A percentile compares a stretch with the other conserved stretches of the same genome.
phyloP scores from a whole-genome alignment of 2,113 vertebrate genomes.

The Hirundichthys speculiger region DNA sequence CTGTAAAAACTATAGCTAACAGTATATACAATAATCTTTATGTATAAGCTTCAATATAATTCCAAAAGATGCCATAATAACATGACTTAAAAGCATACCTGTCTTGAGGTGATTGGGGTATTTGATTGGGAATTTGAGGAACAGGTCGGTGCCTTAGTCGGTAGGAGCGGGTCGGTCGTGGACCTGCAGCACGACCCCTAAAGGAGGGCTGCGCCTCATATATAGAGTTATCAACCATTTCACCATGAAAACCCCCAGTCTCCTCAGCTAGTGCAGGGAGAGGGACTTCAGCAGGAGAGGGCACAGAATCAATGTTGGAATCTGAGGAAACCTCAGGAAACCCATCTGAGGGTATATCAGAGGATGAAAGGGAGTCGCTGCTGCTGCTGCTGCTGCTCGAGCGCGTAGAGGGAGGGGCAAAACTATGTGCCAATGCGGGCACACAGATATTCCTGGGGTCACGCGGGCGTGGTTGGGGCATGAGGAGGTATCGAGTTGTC shows the following conservation, averaged over 20 bases:
- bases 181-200: constrained; percentile 46
- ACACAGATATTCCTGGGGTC: constrained; percentile 40
- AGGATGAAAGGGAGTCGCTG: constrained; percentile 52
- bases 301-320: constrained; percentile 27
- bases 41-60: too few species aligned
- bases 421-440: not conserved
- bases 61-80: not conserved
- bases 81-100: constrained; percentile 58
- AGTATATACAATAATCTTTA: too few species aligned
- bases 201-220: constrained; percentile 70
- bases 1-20: too few species aligned
- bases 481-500: not conserved
- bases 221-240: constrained; percentile 91
- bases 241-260: constrained; percentile 77
- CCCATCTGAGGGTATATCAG: constrained; percentile 59
- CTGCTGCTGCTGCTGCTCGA: constrained; percentile 51
- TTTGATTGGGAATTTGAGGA: constrained; percentile 83
- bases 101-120: constrained; percentile 20
- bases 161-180: constrained; percentile 80
- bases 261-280: constrained; percentile 9
- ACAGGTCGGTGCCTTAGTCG: constrained; percentile 90
- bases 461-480: constrained; percentile 38
- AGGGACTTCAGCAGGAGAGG: constrained; percentile 10
- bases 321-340: constrained; percentile 59
- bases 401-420: not conserved